Evolutionary conservation across 2,797 vertebrate genomes (phyloP), one percentile per base, ranked within the genome.

Genomic region (Lophotriccus pileatus): DNA sequence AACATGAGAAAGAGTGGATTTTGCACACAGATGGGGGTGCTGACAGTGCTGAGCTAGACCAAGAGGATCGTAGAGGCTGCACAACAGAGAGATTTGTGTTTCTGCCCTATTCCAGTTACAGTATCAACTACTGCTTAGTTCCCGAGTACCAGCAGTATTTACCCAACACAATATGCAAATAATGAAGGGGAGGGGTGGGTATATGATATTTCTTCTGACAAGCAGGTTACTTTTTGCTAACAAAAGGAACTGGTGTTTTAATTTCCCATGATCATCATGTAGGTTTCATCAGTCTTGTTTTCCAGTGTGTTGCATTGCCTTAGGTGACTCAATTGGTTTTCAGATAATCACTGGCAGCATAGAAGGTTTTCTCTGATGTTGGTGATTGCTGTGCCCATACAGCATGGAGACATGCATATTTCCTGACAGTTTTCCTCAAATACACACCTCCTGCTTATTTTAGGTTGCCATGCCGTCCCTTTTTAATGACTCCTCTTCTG

Each of bases 391-490:
- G 20, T 62, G 34, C 34, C 17, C 18, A 1, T 30, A 7, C 56
- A 53, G 27, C 22, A 18, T 0, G 19, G 36, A 46, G 10, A 27
- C 5, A 3, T 18, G 16, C 17, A 4, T 36, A 10, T 36, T 0
- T 3, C 46, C 58, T 25, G 23, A 24, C 7, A 68, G 22, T 70
- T 50, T 70, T 56, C 41, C 24, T 76, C 16, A 34, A 24, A 25
- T 63, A 44, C 8, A 5, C 7, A 16, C 6, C 8, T 85, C 16
- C n/a, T 59, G 18, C n/a, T 82, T 78, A 14, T 28, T 69, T 30
- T 62, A 2, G 39, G 28, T 46, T 81, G 30, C 21, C 36, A 37
- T 60, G 22, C 30, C 15, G 47, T 62, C 32, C 21, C 76, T 79
- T 56, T 62, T 20, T 46, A 79, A 32, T 25, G 43, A 36, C 18